Percentiles rank a stretch among this genome's conserved stretches.
phyloP scores from a whole-genome alignment of 2,113 vertebrate species.

The Carollia perspicillata region DNA sequence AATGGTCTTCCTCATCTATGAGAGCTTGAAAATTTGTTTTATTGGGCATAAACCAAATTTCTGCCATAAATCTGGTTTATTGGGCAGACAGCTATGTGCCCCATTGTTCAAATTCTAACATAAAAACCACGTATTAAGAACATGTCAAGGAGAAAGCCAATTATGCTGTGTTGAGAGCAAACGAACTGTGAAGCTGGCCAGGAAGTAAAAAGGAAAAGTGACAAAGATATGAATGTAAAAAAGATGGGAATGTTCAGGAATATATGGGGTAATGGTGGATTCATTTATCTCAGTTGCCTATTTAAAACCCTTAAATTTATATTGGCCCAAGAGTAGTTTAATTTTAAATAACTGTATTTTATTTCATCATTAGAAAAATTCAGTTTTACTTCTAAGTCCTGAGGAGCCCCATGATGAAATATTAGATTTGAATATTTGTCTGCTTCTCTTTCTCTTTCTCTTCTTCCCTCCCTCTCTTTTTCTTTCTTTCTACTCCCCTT shows the following conservation, averaged over 20 bases:
- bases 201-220: slow-evolving; percentile 4
- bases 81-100: not conserved
- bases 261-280: not conserved
- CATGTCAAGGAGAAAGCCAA: slow-evolving; percentile 28
- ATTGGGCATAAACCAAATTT: not conserved
- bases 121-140: not conserved
- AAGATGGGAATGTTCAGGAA: not conserved
- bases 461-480: not conserved
- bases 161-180: not conserved
- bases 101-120: slow-evolving; percentile 5
- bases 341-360: not conserved
- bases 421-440: not conserved
- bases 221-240: not conserved
- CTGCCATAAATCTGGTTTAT: slow-evolving; percentile 1
- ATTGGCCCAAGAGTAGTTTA: not conserved
- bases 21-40: not conserved
- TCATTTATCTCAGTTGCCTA: not conserved
- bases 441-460: not conserved
- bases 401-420: not conserved
- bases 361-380: not conserved
- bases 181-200: not conserved
- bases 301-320: not conserved
- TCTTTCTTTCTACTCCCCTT: fast-evolving
- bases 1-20: not conserved
- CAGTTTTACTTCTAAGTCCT: not conserved